phyloP scores from a whole-genome alignment of 1,140 invertebrate genomes.

The Hypsibius dujardini region DNA sequence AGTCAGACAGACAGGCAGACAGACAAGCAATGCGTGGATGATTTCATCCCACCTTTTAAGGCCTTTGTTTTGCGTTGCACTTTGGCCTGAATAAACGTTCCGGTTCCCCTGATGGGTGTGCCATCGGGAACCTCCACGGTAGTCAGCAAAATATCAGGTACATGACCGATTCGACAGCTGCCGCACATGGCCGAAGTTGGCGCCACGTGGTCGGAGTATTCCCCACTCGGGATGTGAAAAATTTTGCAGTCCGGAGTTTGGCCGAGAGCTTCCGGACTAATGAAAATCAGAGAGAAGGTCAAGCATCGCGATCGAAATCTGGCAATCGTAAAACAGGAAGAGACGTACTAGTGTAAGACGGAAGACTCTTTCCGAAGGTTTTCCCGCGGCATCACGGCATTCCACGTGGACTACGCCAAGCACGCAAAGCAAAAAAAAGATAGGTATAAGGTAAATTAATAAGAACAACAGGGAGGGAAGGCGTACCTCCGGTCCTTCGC shows the following conservation, averaged over 20 bases:
- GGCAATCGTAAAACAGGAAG: no score
- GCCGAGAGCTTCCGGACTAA: constrained; percentile 5
- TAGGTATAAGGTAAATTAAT: neutral
- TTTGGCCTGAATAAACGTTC: constrained; percentile 41
- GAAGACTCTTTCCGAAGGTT: constrained; percentile 6
- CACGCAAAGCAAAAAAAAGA: neutral
- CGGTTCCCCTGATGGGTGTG: constrained; percentile 51
- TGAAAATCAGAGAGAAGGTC: no score
- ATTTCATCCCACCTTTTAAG: constrained; percentile 1
- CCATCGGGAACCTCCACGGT: constrained; percentile 65
- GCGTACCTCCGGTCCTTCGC: constrained; percentile 4
- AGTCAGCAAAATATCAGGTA: constrained; percentile 72
- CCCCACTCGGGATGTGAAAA: neutral
- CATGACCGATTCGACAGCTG: constrained; percentile 49
- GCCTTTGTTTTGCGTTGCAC: constrained; percentile 21
- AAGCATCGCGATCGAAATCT: no score
- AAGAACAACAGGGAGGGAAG: neutral
- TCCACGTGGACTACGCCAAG: neutral
- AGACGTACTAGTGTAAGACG: neutral
- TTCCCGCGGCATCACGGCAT: neutral
- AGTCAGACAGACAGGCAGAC: neutral
- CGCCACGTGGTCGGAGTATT: neutral
- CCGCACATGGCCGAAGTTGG: neutral
- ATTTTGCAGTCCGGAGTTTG: neutral
- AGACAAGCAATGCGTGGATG: neutral